Conservation (phyloP, 2,113 vertebrate species). For the Petroica traversi region DNA sequence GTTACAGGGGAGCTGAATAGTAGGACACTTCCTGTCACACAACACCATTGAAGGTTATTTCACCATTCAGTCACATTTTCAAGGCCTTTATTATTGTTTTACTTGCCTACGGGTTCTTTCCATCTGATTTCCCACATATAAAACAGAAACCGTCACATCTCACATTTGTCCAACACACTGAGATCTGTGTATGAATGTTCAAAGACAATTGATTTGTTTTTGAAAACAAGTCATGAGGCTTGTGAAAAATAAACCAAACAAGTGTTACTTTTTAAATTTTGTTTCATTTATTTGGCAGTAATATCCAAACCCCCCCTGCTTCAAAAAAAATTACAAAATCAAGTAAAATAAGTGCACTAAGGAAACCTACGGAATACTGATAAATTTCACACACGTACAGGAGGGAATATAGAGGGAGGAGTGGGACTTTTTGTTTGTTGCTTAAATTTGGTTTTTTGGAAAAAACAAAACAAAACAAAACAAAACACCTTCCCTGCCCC, state of each 20-base stretch:
- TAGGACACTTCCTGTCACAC: neutral
- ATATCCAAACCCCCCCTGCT: slow-evolving; percentile 64
- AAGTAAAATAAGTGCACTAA: slow-evolving; percentile 77
- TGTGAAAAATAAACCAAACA: neutral
- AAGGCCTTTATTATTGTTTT: neutral
- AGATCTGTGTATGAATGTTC: neutral
- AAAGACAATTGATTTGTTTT: neutral
- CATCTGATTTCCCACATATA: neutral
- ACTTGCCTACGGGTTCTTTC: neutral
- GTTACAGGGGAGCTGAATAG: neutral
- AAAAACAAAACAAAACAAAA: neutral
- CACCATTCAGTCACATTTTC: neutral
- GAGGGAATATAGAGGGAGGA: slow-evolving; percentile 51
- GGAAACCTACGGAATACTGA: slow-evolving; percentile 75
- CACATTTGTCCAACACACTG: neutral
- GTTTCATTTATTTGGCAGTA: slow-evolving; percentile 78
- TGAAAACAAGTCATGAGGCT: neutral
- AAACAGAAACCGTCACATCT: neutral
- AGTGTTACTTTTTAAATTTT: slow-evolving; percentile 3
- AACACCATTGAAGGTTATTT: neutral
- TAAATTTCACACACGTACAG: slow-evolving; percentile 65
- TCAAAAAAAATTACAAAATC: slow-evolving; percentile 75
- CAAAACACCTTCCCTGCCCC: neutral
- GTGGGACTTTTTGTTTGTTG: slow-evolving; percentile 24
- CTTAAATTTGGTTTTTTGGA: slow-evolving; percentile 41